phyloP scores from a whole-genome alignment of 2,113 vertebrate species.

The Grammomys surdaster region DNA sequence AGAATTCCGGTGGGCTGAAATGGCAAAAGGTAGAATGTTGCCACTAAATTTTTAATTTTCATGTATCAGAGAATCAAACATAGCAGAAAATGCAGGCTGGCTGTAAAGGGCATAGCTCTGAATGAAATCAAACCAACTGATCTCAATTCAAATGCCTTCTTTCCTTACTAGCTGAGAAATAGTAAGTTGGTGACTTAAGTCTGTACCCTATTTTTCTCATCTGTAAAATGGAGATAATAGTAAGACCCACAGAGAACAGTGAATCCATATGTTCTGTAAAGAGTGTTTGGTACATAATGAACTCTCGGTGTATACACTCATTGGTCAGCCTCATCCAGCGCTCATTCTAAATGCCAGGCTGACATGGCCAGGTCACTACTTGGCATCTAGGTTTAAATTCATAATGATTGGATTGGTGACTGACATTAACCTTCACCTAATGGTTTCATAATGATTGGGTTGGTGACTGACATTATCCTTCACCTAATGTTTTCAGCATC shows the following conservation, averaged over 20 bases:
- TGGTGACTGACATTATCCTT: background rate
- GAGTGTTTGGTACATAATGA: background rate
- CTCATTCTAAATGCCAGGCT: background rate
- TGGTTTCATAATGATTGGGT: slow-evolving; percentile 38
- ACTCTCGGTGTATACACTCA: background rate
- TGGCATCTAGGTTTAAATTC: background rate
- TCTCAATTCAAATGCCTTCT: background rate
- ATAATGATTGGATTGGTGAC: slow-evolving; percentile 24
- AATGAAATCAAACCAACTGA: background rate
- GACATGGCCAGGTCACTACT: background rate
- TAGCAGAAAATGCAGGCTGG: background rate
- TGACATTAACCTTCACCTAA: background rate
- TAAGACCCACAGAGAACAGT: background rate
- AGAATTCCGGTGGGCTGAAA: slow-evolving; percentile 28
- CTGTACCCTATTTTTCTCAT: background rate
- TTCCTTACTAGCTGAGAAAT: background rate
- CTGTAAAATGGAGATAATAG: background rate
- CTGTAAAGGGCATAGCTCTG: background rate
- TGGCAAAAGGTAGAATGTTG: background rate
- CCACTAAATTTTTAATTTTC: background rate
- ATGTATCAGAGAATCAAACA: background rate
- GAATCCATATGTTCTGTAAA: background rate
- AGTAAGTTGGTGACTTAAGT: background rate
- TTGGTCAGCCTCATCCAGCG: background rate
- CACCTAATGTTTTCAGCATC: background rate